phyloP scores from a whole-genome alignment of 1,140 invertebrate genomes.

The Antheraea mylitta region DNA sequence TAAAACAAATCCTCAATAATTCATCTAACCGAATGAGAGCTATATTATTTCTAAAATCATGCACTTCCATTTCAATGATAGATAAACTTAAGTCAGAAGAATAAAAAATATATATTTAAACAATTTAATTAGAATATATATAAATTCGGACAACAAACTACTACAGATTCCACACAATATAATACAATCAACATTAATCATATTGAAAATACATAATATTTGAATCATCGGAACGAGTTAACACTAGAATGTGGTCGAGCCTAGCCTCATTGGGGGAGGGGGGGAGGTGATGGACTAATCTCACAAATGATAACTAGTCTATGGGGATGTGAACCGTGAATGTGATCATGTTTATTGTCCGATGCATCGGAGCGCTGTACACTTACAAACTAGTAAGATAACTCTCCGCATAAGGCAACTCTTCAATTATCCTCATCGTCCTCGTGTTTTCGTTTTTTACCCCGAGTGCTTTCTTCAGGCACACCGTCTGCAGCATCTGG shows the following conservation, averaged over 20 bases:
- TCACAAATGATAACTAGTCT: constrained; percentile 59
- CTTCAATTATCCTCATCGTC: constrained; percentile 69
- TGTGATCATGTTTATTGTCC: constrained; percentile 68
- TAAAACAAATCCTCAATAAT: constrained; percentile 46
- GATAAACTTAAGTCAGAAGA: constrained; percentile 74
- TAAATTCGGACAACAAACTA: constrained; percentile 75
- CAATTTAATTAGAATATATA: constrained; percentile 71
- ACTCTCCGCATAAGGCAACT: constrained; percentile 69
- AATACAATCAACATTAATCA: constrained; percentile 51
- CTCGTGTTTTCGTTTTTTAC: constrained; percentile 78
- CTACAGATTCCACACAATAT: constrained; percentile 54
- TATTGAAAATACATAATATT: constrained; percentile 10
- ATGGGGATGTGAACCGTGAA: constrained; percentile 38
- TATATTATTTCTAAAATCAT: constrained; percentile 60
- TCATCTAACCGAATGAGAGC: constrained; percentile 52
- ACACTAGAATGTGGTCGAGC: constrained; percentile 21
- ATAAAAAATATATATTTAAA: constrained; percentile 75
- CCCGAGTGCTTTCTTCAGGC: constrained; percentile 75
- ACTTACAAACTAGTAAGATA: constrained; percentile 75
- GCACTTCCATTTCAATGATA: constrained; percentile 68
- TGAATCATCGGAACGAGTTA: constrained; percentile 6
- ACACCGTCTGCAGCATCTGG: constrained; percentile 53
- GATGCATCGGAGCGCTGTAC: constrained; percentile 71
- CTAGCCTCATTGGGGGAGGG: constrained; percentile 36
- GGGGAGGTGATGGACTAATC: constrained; percentile 37